Percentiles rank a stretch among this genome's conserved stretches.
Evolutionary conservation across 2,113 vertebrate species (phyloP).

Genomic region (Baryphthengus martii): DNA sequence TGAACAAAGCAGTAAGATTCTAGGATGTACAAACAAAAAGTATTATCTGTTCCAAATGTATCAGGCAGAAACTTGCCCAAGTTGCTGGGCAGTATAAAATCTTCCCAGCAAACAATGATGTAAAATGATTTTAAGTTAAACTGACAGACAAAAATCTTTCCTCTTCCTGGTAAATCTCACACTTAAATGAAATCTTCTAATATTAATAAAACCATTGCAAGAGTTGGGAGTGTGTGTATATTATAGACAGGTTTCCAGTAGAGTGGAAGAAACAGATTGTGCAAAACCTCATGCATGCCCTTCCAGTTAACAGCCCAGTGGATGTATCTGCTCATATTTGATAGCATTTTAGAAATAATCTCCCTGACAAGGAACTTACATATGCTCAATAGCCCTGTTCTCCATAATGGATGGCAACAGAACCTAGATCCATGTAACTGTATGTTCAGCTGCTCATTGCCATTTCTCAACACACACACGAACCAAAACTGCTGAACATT

Average conservation of each 20-base stretch:
- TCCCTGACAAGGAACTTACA: background rate
- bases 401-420: background rate
- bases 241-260: background rate
- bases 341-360: background rate
- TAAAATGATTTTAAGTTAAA: conserved; percentile 48
- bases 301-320: background rate
- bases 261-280: background rate
- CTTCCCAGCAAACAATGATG: conserved; percentile 30
- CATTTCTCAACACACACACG: background rate
- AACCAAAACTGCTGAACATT: background rate
- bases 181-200: background rate
- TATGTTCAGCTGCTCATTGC: background rate
- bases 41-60: background rate
- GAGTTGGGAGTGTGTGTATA: fast-evolving
- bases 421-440: background rate
- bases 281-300: background rate
- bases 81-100: conserved; percentile 37
- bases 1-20: background rate
- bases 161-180: background rate
- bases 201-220: background rate
- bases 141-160: conserved; percentile 39
- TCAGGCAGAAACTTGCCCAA: conserved; percentile 59
- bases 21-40: background rate
- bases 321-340: background rate
- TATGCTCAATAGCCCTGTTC: background rate